These are phyloP conservation scores for Noctua janthina DNA, from an alignment of 2,888 invertebrate species.

Conservation along the genomic window DNA sequence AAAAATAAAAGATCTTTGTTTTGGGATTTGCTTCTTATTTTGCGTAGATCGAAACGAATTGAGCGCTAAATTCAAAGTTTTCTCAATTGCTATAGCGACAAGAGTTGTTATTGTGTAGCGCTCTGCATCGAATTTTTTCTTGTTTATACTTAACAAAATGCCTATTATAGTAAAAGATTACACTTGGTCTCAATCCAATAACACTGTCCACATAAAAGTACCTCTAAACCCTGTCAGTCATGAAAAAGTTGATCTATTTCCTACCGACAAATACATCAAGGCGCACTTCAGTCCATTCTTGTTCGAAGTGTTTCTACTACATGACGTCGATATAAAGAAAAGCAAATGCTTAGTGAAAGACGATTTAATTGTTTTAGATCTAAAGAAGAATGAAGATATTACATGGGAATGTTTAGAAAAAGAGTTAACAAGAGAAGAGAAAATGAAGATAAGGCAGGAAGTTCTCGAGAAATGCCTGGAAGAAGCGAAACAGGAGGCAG, in stretches of 20 bases:
- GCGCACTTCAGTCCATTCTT: constrained; percentile 93
- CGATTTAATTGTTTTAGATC: constrained; percentile 91
- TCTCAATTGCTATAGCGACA: constrained; percentile 58
- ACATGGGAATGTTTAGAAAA: constrained; percentile 91
- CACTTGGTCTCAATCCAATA: constrained; percentile 93
- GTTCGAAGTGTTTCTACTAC: constrained; percentile 93
- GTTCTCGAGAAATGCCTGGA: constrained; percentile 90
- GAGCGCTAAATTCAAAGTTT: constrained; percentile 44
- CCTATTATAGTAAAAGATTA: constrained; percentile 94
- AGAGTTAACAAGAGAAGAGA: constrained; percentile 89
- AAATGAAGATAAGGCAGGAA: constrained; percentile 89
- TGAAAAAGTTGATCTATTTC: constrained; percentile 93
- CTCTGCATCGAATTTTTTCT: neutral
- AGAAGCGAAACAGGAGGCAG: constrained; percentile 88
- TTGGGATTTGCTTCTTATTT: neutral
- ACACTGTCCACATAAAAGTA: constrained; percentile 91
- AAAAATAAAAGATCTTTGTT: constrained; percentile 16
- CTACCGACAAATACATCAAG: constrained; percentile 93
- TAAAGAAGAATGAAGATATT: constrained; percentile 90
- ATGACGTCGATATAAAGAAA: constrained; percentile 90
- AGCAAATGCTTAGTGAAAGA: constrained; percentile 92
- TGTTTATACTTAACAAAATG: constrained; percentile 84
- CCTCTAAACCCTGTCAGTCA: constrained; percentile 91
- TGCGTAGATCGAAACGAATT: constrained; percentile 32
- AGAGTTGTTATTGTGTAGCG: constrained; percentile 18